Base-by-base conservation (phyloP, 35 echinoderm and acorn worm species). In the Anneissia japonica region DNA sequence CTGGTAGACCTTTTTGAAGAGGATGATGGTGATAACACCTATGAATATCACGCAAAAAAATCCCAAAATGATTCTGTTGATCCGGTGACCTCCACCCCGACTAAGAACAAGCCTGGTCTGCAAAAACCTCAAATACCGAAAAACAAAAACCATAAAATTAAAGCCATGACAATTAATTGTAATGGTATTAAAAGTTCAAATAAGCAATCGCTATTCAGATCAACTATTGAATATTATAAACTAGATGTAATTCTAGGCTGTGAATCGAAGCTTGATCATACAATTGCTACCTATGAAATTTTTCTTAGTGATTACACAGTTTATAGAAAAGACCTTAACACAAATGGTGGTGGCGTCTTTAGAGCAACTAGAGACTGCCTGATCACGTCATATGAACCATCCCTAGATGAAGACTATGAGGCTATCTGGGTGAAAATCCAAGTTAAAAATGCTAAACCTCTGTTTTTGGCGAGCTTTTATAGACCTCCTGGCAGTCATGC, bases 161-260 rank as follows among this genome's bases (percentile, higher is more conserved):
- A 89, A 75, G 87, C 36, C 4, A 89, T 82, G 78, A 30, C 34
- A 26, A 72, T 82, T 17, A 89, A 89, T 32, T 89, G 87, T 37
- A 89, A 89, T 32, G 80, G 87, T 40, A 30, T 89, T 10, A 89
- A 89, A 41, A 73, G 87, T 32, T 39, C 23, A 21, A 7, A 9
- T 30, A 89, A 89, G 32, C 39, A 0, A 34, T 31, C 87, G 17
- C 46, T 35, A 0, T 85, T 85, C 34, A 13, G 72, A 0, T 31
- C 83, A 7, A 1, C 0, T 0, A 29, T 85, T 9, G 51, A 75
- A 13, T 72, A 74, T 16, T 35, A 85, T 23, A 31, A 73, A 6
- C 72, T 72, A 1, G 83, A 85, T 31, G 75, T 85, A 13, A 36
- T 85, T 32, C 31, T 85, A 0, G 64, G 83, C 21, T 85, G 51